Evolutionary conservation across 2,113 vertebrate genomes (phyloP).

Genomic region (Suncus etruscus): DNA sequence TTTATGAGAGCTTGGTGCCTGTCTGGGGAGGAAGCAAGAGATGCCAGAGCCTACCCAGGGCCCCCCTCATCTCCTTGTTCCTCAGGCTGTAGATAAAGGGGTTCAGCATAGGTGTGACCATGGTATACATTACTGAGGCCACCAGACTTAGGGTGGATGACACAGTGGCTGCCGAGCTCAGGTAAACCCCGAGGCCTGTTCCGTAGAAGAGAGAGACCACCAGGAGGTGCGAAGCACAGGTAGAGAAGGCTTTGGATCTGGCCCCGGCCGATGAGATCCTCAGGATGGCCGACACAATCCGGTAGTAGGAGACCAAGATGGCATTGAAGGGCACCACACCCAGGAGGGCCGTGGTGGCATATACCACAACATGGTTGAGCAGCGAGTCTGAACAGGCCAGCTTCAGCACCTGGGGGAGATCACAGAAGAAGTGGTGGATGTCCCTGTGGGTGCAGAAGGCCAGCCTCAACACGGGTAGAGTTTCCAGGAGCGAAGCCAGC

Average conservation of each 20-base stretch:
- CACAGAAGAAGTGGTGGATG: constrained; percentile 77
- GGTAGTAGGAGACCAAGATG: constrained; percentile 68
- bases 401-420: constrained; percentile 71
- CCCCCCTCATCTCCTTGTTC: too few species aligned
- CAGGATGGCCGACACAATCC: constrained; percentile 60
- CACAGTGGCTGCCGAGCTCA: neutral
- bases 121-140: too few species aligned
- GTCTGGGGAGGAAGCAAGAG: too few species aligned
- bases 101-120: too few species aligned
- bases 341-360: constrained; percentile 53
- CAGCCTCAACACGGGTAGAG: constrained; percentile 59
- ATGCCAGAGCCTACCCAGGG: too few species aligned
- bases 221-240: constrained; percentile 71
- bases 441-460: constrained; percentile 68
- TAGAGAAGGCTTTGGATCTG: constrained; percentile 65
- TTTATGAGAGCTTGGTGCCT: too few species aligned
- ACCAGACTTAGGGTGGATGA: too few species aligned
- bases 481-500: constrained; percentile 62
- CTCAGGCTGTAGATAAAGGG: too few species aligned
- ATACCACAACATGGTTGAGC: constrained; percentile 61
- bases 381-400: constrained; percentile 66
- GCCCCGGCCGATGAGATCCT: constrained; percentile 64
- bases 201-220: constrained; percentile 73
- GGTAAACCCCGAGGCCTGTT: constrained; percentile 70
- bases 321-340: constrained; percentile 67